Percentiles rank a stretch among this genome's conserved stretches.
These are phyloP conservation scores for Thinocorus orbignyianus DNA, from an alignment of 2,113 vertebrate genomes.

Conservation along the genomic window DNA sequence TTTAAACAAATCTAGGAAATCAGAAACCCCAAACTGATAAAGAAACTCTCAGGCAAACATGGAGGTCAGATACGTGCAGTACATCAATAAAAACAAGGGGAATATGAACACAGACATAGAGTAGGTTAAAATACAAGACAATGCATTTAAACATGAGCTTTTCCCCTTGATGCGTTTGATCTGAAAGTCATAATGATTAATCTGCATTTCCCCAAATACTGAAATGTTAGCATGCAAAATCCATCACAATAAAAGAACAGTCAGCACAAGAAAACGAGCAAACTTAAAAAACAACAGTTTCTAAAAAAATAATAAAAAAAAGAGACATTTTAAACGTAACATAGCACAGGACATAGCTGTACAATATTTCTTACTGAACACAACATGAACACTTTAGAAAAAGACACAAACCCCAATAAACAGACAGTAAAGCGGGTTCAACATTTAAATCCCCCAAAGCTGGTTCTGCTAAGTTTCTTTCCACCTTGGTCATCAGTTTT, in stretches of 20 bases:
- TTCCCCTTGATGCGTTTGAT: neutral
- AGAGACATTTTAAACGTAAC: neutral
- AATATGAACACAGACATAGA: slow-evolving; percentile 51
- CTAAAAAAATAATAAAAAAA: neutral
- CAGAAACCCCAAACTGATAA: neutral
- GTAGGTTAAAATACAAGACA: slow-evolving; percentile 65
- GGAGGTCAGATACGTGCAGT: slow-evolving; percentile 54
- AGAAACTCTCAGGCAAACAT: neutral
- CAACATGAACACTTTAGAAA: neutral
- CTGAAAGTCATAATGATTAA: slow-evolving; percentile 1
- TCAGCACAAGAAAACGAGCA: neutral
- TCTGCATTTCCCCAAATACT: neutral
- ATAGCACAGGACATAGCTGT: neutral
- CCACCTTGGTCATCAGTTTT: neutral
- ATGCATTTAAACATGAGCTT: slow-evolving; percentile 36
- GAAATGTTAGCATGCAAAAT: slow-evolving; percentile 15
- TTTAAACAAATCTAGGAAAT: neutral
- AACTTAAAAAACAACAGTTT: neutral
- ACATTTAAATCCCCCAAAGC: slow-evolving; percentile 43
- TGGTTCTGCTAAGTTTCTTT: slow-evolving; percentile 9
- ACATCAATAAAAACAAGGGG: neutral
- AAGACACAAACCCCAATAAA: neutral
- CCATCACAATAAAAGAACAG: slow-evolving; percentile 5
- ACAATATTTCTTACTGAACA: neutral
- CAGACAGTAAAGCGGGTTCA: neutral